Conservation (phyloP, 2,797 vertebrate genomes). For the Pogonophryne albipinna region DNA sequence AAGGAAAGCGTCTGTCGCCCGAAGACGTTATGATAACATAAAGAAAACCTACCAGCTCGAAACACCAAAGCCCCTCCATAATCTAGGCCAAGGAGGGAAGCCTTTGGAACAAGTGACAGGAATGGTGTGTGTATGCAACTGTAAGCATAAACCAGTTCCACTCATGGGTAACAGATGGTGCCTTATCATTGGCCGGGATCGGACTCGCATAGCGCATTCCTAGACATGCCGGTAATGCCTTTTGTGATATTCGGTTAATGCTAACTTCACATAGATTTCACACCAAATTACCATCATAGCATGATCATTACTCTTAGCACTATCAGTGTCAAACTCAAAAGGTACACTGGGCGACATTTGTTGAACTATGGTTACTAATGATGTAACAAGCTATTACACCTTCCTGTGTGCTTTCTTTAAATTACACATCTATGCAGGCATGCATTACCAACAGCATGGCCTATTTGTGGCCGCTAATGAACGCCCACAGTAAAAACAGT, state of each 20-base stretch:
- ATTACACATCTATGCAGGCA: slow-evolving; percentile 23
- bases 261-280: slow-evolving; percentile 79
- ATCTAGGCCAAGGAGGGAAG: slow-evolving; percentile 60
- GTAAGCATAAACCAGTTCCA: slow-evolving; percentile 65
- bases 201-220: slow-evolving; percentile 80
- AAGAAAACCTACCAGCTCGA: slow-evolving; percentile 52
- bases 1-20: slow-evolving; percentile 73
- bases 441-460: slow-evolving; percentile 10
- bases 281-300: slow-evolving; percentile 54
- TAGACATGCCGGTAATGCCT: slow-evolving; percentile 85
- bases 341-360: slow-evolving; percentile 17
- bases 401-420: slow-evolving; percentile 39
- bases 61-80: slow-evolving; percentile 64
- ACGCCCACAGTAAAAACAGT: not conserved
- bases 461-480: slow-evolving; percentile 11
- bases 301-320: slow-evolving; percentile 38
- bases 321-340: slow-evolving; percentile 24
- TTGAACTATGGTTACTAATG: slow-evolving; percentile 47
- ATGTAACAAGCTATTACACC: slow-evolving; percentile 52
- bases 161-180: slow-evolving; percentile 84
- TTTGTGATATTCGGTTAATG: slow-evolving; percentile 78
- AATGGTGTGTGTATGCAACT: slow-evolving; percentile 56
- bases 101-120: slow-evolving; percentile 66
- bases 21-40: slow-evolving; percentile 84
- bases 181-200: slow-evolving; percentile 85